These are phyloP conservation scores for Chloroclysta siterata DNA, from an alignment of 2,888 invertebrate species.

Conservation along the genomic window DNA sequence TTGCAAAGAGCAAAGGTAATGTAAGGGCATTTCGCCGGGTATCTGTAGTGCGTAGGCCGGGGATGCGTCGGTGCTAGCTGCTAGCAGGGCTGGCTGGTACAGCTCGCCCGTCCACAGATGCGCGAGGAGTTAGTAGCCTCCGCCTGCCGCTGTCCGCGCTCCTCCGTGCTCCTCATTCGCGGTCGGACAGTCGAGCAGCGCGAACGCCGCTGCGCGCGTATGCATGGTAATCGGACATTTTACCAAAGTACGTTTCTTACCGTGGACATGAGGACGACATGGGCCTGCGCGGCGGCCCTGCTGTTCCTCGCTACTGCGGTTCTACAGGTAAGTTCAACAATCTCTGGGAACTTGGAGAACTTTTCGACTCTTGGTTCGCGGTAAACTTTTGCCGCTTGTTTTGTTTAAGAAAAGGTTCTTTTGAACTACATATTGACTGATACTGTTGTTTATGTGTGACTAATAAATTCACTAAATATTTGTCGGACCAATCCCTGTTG, in stretches of 20 bases:
- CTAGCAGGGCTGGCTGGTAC: slow-evolving; percentile 2
- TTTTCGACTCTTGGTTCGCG: slow-evolving; percentile 14
- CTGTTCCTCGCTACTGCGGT: slow-evolving; percentile 57
- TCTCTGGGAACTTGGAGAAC: slow-evolving; percentile 14
- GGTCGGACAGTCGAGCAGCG: slow-evolving; percentile 70
- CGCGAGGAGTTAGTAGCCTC: slow-evolving; percentile 3
- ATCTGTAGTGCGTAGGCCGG: slow-evolving; percentile 17
- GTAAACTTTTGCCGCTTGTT: slow-evolving; percentile 17
- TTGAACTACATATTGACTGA: background rate
- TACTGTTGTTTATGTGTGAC: slow-evolving; percentile 18
- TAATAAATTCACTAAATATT: slow-evolving; percentile 21
- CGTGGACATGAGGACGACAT: slow-evolving; percentile 66
- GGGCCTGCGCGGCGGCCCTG: slow-evolving; percentile 60
- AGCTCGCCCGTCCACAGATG: slow-evolving; percentile 10
- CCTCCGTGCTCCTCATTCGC: slow-evolving; percentile 60
- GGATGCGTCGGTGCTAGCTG: background rate
- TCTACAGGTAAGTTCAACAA: slow-evolving; percentile 50
- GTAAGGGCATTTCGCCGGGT: slow-evolving; percentile 4
- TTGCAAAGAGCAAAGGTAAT: slow-evolving; percentile 28
- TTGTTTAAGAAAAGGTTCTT: slow-evolving; percentile 10
- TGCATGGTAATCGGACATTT: slow-evolving; percentile 58
- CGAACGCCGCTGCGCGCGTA: slow-evolving; percentile 66
- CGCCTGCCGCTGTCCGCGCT: slow-evolving; percentile 16
- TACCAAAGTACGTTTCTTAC: slow-evolving; percentile 55
- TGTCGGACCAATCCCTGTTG: background rate